Evolutionary conservation across 2,113 vertebrate genomes (phyloP).

Genomic region (Bos javanicus): DNA sequence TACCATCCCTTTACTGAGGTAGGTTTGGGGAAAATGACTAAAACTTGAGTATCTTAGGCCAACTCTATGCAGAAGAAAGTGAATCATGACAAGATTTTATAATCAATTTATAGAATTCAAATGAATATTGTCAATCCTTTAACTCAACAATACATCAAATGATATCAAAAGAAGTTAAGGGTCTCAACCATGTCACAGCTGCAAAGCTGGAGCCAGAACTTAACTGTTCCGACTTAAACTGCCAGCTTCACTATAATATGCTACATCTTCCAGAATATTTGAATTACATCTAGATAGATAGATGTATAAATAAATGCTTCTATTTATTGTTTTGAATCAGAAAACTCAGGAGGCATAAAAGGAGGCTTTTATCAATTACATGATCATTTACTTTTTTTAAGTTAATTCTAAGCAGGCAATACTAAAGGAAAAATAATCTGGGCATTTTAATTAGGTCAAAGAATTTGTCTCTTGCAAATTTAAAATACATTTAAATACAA

Average conservation of each 20-base stretch:
- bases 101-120: not conserved
- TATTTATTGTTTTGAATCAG: constrained; percentile 23
- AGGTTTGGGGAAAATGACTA: constrained; percentile 5
- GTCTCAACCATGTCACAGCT: not conserved
- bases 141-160: not conserved
- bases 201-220: not conserved
- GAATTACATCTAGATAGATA: not conserved
- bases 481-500: not conserved
- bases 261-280: not conserved
- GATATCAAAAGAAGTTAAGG: not conserved
- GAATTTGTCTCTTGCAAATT: not conserved
- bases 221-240: not conserved
- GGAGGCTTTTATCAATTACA: not conserved
- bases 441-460: constrained; percentile 1
- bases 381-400: not conserved
- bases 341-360: constrained; percentile 14
- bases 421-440: constrained; percentile 18
- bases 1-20: not conserved
- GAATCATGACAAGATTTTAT: not conserved
- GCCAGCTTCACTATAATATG: not conserved
- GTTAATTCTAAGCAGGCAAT: constrained; percentile 37
- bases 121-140: constrained; percentile 13
- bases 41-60: not conserved
- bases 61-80: not conserved
- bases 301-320: not conserved